Percentiles rank a stretch among this genome's conserved stretches.
These are phyloP conservation scores for Norana najaformis DNA, from an alignment of 2,888 invertebrate genomes.

Conservation along the genomic window DNA sequence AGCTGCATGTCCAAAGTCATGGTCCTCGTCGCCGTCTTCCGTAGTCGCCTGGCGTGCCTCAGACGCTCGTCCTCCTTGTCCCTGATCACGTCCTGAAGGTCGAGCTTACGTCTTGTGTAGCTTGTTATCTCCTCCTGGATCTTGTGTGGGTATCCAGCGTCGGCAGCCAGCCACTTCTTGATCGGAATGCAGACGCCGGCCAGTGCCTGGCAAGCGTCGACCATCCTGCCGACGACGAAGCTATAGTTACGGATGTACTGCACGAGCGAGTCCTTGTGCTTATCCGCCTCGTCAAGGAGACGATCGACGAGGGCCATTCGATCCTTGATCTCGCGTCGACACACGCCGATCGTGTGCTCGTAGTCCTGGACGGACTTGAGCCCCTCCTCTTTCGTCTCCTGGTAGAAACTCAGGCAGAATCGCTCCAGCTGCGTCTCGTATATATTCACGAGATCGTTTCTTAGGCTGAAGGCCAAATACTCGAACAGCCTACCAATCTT, in stretches of 20 bases:
- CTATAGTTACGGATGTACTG: slow-evolving; percentile 48
- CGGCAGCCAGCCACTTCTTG: slow-evolving; percentile 53
- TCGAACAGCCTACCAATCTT: slow-evolving; percentile 41
- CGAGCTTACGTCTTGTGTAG: slow-evolving; percentile 45
- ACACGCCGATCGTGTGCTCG: slow-evolving; percentile 51
- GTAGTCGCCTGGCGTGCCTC: slow-evolving; percentile 31
- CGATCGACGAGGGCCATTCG: slow-evolving; percentile 41
- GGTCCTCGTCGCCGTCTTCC: slow-evolving; percentile 27
- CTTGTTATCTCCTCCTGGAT: slow-evolving; percentile 49
- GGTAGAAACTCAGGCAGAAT: slow-evolving; percentile 53
- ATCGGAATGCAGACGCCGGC: slow-evolving; percentile 48
- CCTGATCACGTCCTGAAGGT: slow-evolving; percentile 44
- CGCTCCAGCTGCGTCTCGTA: slow-evolving; percentile 39
- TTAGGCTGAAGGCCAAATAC: slow-evolving; percentile 37
- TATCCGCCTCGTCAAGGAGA: slow-evolving; percentile 39
- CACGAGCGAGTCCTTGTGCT: slow-evolving; percentile 39
- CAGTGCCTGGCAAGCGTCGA: slow-evolving; percentile 48
- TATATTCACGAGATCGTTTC: slow-evolving; percentile 33
- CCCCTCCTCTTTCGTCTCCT: slow-evolving; percentile 46
- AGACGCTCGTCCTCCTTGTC: slow-evolving; percentile 34
- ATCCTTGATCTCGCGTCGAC: slow-evolving; percentile 47
- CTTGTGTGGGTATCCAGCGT: slow-evolving; percentile 52
- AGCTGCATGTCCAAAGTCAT: slow-evolving; percentile 30
- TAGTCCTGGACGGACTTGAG: slow-evolving; percentile 50
- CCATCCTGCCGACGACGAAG: slow-evolving; percentile 49